Conservation (phyloP, 2,113 vertebrate genomes). For the Donacobius atricapilla region DNA sequence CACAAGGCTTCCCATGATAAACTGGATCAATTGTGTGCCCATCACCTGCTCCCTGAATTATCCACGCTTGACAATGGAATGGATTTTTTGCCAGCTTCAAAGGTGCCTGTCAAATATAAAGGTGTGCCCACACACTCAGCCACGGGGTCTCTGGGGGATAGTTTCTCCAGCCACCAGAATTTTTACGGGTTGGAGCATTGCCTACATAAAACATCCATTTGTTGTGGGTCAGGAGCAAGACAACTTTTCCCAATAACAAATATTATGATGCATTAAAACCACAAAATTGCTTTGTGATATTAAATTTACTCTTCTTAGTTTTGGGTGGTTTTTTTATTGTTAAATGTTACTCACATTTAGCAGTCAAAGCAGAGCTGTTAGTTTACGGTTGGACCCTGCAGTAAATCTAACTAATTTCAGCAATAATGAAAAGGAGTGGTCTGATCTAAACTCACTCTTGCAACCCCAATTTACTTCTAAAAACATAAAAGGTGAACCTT, state of each 20-base stretch:
- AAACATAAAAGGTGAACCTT: not conserved
- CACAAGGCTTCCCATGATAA: not conserved
- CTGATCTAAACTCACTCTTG: not conserved
- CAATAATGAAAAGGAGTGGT: not conserved
- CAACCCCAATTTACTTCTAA: not conserved
- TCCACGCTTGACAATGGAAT: fast-evolving
- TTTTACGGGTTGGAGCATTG: not conserved
- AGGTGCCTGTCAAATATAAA: not conserved
- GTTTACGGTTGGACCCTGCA: not conserved
- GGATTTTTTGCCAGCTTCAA: not conserved
- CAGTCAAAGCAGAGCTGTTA: not conserved
- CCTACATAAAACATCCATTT: not conserved
- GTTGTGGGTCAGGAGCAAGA: not conserved
- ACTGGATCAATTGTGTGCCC: not conserved
- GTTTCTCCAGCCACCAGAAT: not conserved
- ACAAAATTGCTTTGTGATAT: not conserved
- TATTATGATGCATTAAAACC: not conserved
- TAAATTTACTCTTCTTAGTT: not conserved
- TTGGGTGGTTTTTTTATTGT: not conserved
- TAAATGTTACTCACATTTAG: not conserved
- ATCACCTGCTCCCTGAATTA: not conserved
- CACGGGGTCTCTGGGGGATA: not conserved
- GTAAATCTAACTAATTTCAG: not conserved
- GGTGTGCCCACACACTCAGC: too few species aligned
- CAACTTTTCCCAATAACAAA: not conserved